A percentile compares a stretch with the other conserved stretches of the same genome.
Conservation (phyloP, 2,888 invertebrate genomes). For the Drosophila engyochracea region DNA sequence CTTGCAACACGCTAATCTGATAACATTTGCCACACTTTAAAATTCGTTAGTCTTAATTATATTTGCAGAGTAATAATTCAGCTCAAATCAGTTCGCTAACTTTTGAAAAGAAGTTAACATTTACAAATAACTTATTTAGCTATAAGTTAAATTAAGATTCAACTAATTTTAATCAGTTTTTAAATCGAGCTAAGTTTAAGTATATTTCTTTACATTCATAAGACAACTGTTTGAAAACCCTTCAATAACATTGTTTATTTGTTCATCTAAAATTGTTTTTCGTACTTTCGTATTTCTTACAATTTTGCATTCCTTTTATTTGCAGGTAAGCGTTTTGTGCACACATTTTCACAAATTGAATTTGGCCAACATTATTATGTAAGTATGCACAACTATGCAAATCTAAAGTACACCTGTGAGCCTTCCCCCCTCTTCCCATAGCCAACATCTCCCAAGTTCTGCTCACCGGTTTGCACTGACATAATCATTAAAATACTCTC, state of each 20-base stretch:
- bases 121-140: not conserved
- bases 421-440: accelerated
- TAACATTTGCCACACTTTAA: not conserved
- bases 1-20: not conserved
- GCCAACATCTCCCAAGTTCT: too few relatives aligned
- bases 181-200: not conserved
- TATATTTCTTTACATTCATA: not conserved
- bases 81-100: not conserved
- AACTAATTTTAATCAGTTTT: not conserved
- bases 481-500: constrained; percentile 52
- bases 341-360: not conserved
- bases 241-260: not conserved
- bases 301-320: constrained; percentile 18
- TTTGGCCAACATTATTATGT: constrained; percentile 5
- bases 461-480: not conserved
- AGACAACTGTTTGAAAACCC: not conserved
- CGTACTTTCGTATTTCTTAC: not conserved
- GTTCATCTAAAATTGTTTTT: not conserved
- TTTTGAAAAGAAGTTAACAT: not conserved
- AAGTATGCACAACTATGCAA: constrained; percentile 37
- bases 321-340: constrained; percentile 48
- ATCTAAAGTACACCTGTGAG: constrained; percentile 10
- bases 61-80: not conserved
- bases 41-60: not conserved
- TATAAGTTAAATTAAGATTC: not conserved